Base-by-base conservation (phyloP, 2,797 vertebrate species). In the Clarias laeviceps region DNA sequence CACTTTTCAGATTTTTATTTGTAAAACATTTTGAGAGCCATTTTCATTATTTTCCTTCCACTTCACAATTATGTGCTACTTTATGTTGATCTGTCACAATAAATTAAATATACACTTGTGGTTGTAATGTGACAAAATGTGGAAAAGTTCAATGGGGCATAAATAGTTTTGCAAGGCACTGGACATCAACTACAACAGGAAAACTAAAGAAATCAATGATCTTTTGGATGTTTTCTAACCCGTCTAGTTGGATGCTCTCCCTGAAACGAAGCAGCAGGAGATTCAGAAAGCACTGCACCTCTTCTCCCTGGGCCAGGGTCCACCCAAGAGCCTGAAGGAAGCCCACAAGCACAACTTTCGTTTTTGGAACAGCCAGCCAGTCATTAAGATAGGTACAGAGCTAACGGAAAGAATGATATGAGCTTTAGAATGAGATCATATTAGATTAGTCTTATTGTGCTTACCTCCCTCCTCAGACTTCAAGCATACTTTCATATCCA, bases 361-460 rank as follows among this genome's bases (percentile, higher is more conserved):
- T 89, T 99, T 99, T 94, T 99, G 98, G 98, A 96, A 98, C 90
- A 98, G 97, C 0, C 98, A 99, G 89, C 98, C 98, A 0, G 98
- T 99, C 73, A 97, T 96, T 87, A 98, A 94, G 91, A 91, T 99
- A 83, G 96, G 98, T 99, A 95, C 0, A 93, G 90, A 86, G 3
- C 2, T 3, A 7, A 81, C 83, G 24, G 45, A 70, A 65, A 24
- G 37, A 0, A 11, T 84, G 1, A 62, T 74, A 66, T 2, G 5
- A 24, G 8, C 5, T 20, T 56, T 77, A 27, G 78, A 50, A 45
- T 9, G 20, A 15, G 11, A 29, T 18, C 8, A 72, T 4, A 72
- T 73, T 45, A 11, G 34, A 62, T 1, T 62, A 24, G n/a, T 17
- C 34, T 12, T 34, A 78, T 50, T 50, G 45, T 50, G 45, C 45